These are phyloP conservation scores for Sclerurus mexicanus DNA, from an alignment of 2,113 vertebrate species.

Conservation along the genomic window DNA sequence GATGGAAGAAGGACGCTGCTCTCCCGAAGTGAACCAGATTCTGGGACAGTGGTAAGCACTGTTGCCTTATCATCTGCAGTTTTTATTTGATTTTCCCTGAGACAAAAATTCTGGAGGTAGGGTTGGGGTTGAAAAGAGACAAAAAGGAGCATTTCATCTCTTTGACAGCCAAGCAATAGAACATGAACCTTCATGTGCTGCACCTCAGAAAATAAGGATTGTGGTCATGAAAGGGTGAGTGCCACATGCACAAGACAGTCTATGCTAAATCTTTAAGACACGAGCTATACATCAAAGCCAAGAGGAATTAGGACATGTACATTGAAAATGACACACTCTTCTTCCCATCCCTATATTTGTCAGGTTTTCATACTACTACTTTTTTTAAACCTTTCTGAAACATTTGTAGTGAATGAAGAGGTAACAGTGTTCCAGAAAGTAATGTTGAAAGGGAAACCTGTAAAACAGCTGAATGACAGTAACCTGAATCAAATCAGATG, in stretches of 20 bases:
- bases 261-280: background rate
- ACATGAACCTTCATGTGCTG: background rate
- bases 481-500: constrained; percentile 1
- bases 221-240: background rate
- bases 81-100: background rate
- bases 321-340: background rate
- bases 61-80: background rate
- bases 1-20: background rate
- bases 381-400: constrained; percentile 4
- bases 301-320: background rate
- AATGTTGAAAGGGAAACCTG: background rate
- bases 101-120: background rate
- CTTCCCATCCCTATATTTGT: background rate
- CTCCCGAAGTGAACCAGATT: background rate
- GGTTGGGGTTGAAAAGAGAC: background rate
- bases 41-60: background rate
- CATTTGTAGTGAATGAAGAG: constrained; percentile 5
- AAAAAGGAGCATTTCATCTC: background rate
- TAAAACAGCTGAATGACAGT: constrained; percentile 15
- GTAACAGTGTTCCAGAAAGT: constrained; percentile 10
- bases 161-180: background rate
- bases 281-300: constrained; percentile 28
- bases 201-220: background rate
- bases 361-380: background rate
- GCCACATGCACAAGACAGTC: background rate